phyloP scores from a whole-genome alignment of 1,140 invertebrate genomes.

The Battus philenor region DNA sequence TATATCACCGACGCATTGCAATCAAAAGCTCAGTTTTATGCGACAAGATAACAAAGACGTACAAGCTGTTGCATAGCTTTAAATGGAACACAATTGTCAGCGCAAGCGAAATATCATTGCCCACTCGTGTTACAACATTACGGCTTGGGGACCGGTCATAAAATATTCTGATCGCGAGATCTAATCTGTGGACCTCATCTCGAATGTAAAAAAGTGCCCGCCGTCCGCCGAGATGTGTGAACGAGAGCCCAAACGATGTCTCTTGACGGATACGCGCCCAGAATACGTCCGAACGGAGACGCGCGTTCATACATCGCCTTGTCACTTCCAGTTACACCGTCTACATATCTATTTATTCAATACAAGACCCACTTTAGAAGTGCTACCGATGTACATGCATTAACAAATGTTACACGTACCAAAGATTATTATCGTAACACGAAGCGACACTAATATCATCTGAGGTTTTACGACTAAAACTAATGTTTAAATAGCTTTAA shows the following conservation, averaged over 20 bases:
- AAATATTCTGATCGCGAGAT: constrained; percentile 24
- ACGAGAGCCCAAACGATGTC: constrained; percentile 3
- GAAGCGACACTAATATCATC: no score
- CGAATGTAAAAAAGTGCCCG: constrained; percentile 18
- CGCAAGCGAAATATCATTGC: constrained; percentile 21
- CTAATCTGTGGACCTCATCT: constrained; percentile 30
- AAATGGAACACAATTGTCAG: constrained; percentile 3
- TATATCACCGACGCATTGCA: no score
- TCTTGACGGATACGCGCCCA: constrained; percentile 2
- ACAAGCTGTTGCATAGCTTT: constrained; percentile 7
- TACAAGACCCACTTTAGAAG: no score
- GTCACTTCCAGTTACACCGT: constrained; percentile 10
- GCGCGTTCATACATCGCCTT: constrained; percentile 9
- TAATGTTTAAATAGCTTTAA: no score
- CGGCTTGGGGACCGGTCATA: constrained; percentile 26
- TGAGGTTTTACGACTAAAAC: no score
- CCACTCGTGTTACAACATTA: constrained; percentile 24
- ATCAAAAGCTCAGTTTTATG: no score
- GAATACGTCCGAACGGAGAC: constrained; percentile 8
- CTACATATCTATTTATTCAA: no score
- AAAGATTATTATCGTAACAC: no score
- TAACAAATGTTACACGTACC: no score
- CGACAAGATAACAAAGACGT: no score
- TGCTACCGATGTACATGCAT: constrained; percentile 5
- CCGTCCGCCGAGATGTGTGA: constrained; percentile 20